phyloP scores from a whole-genome alignment of 2,888 invertebrate genomes.

The Listrodromus nycthemerus region DNA sequence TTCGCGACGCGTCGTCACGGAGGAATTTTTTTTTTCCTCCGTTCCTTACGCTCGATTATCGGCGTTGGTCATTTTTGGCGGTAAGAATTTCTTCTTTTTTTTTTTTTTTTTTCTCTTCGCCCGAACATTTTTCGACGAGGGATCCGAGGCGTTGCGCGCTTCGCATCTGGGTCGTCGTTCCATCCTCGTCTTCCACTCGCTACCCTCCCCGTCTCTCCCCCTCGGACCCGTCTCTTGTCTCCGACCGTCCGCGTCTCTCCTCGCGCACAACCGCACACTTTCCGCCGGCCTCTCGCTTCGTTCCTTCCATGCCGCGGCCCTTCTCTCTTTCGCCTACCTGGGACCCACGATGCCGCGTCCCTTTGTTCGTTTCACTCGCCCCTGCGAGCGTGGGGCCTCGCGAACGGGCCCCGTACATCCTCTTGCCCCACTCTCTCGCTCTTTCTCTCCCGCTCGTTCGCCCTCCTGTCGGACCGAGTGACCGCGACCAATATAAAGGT shows the following conservation, averaged over 20 bases:
- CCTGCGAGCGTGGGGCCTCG: slow-evolving; percentile 54
- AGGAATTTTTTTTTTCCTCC: too few species aligned
- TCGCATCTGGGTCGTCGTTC: slow-evolving; percentile 75
- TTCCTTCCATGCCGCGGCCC: slow-evolving; percentile 5
- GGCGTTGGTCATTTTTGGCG: slow-evolving; percentile 62
- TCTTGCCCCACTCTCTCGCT: slow-evolving; percentile 21
- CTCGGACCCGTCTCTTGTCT: slow-evolving; percentile 53
- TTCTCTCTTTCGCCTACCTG: slow-evolving; percentile 54
- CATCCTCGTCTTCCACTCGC: slow-evolving; percentile 50
- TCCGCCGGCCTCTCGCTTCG: slow-evolving; percentile 3
- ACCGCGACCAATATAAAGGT: slow-evolving; percentile 50
- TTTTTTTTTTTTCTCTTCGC: not conserved
- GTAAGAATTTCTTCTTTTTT: too few species aligned
- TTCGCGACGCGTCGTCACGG: too few species aligned
- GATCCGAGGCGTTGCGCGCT: slow-evolving; percentile 18
- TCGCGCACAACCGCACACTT: slow-evolving; percentile 12
- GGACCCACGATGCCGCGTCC: slow-evolving; percentile 70
- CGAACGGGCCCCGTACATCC: slow-evolving; percentile 35
- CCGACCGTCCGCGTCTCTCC: slow-evolving; percentile 30
- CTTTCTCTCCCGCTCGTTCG: slow-evolving; percentile 16
- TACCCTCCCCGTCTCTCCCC: slow-evolving; percentile 18
- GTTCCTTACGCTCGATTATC: not conserved
- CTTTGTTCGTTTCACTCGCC: slow-evolving; percentile 72
- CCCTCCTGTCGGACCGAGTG: slow-evolving; percentile 15
- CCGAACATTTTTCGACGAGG: slow-evolving; percentile 17